Evolutionary conservation across 2,888 invertebrate genomes (phyloP).

Genomic region (Eupithecia subumbrata): DNA sequence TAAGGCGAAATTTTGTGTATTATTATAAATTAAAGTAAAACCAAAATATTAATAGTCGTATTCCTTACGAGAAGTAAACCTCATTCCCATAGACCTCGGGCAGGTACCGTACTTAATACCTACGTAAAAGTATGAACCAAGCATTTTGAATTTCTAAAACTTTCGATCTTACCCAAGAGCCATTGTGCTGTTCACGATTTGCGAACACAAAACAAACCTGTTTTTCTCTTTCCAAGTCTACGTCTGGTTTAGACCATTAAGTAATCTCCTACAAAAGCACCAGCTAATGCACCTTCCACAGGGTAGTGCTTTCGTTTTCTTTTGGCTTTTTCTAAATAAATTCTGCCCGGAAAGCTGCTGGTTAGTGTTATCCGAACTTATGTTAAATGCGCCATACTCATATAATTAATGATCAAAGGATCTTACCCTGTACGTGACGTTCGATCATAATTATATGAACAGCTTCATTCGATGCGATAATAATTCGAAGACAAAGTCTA

Average conservation of each 20-base stretch:
- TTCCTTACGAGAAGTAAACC: not conserved
- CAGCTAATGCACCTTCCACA: constrained; percentile 62
- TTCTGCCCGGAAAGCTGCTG: not conserved
- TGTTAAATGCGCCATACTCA: not conserved
- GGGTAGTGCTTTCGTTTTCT: constrained; percentile 49
- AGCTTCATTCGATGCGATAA: too few relatives aligned
- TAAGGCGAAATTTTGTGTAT: too few relatives aligned
- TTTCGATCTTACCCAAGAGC: constrained; percentile 37
- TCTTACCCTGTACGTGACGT: too few relatives aligned
- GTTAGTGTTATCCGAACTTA: not conserved
- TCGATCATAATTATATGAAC: too few relatives aligned
- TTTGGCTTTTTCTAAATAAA: constrained; percentile 35
- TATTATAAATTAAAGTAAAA: too few relatives aligned
- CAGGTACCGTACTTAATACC: not conserved
- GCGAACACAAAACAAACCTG: constrained; percentile 55
- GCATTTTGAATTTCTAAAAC: constrained; percentile 17
- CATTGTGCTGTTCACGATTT: constrained; percentile 48
- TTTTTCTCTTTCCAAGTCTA: constrained; percentile 51
- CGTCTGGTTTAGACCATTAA: constrained; percentile 64
- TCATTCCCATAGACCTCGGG: not conserved
- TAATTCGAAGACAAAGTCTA: too few relatives aligned
- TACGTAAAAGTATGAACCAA: not conserved
- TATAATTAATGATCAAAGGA: too few relatives aligned
- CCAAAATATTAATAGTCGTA: not conserved
- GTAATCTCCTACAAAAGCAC: constrained; percentile 62